Percentiles rank a stretch among this genome's conserved stretches.
Evolutionary conservation across 1,140 invertebrate species (phyloP).

Genomic region (Camponotus pennsylvanicus): DNA sequence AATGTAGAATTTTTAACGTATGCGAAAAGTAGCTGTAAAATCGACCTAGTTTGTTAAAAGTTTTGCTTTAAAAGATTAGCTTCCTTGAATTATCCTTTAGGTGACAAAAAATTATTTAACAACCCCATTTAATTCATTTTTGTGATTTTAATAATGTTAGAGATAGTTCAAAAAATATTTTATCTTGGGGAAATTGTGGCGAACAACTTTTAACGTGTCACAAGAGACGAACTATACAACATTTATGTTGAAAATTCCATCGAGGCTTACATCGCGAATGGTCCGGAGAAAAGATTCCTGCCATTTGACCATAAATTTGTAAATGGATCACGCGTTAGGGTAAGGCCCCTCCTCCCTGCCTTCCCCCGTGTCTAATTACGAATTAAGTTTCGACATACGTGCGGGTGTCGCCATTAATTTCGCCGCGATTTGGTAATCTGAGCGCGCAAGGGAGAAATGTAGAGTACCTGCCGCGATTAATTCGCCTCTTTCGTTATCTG

Average conservation of each 20-base stretch:
- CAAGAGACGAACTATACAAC: neutral
- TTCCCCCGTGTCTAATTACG: conserved; percentile 45
- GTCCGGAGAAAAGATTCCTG: neutral
- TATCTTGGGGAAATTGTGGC: no score
- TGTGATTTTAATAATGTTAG: neutral
- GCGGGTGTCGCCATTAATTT: conserved; percentile 56
- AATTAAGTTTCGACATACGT: conserved; percentile 64
- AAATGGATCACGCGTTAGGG: conserved; percentile 52
- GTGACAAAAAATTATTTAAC: neutral
- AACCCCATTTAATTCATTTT: neutral
- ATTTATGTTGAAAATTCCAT: neutral
- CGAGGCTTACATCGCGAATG: neutral
- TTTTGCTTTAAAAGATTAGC: neutral
- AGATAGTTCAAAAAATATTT: neutral
- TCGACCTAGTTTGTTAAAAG: neutral
- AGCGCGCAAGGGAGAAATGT: conserved; percentile 51
- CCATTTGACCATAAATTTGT: conserved; percentile 22
- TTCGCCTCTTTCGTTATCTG: conserved; percentile 66
- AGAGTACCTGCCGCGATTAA: conserved; percentile 63
- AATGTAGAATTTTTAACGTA: neutral
- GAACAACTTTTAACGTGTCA: neutral
- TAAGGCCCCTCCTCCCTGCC: neutral
- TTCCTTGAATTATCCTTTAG: no score
- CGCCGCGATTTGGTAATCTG: conserved; percentile 48
- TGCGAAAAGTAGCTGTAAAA: neutral